These are phyloP conservation scores for Ctenoplectra terminalis DNA, from an alignment of 1,140 invertebrate species.

Conservation along the genomic window DNA sequence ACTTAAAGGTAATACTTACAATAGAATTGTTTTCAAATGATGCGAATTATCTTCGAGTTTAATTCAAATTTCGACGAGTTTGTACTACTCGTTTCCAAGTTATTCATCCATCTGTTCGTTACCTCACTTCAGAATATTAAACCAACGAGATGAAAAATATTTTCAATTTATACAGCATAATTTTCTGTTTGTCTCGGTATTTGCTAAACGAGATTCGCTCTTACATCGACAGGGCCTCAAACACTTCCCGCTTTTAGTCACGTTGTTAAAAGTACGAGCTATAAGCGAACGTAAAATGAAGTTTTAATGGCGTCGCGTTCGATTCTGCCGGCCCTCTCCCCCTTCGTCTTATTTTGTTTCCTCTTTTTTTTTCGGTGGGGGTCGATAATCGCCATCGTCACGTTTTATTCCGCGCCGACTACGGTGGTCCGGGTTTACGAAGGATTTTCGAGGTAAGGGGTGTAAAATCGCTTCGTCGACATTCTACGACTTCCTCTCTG, in stretches of 20 bases:
- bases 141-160: constrained; percentile 9
- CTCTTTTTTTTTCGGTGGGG: constrained; percentile 52
- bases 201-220: constrained; percentile 20
- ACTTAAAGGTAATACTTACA: no score
- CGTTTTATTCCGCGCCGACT: constrained; percentile 60
- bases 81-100: background rate
- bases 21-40: background rate
- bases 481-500: constrained; percentile 54
- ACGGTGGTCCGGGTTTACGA: constrained; percentile 47
- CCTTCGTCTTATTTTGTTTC: constrained; percentile 62
- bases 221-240: background rate
- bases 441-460: constrained; percentile 61
- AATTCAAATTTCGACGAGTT: background rate
- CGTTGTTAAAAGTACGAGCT: constrained; percentile 64
- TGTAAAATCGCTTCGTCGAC: constrained; percentile 62
- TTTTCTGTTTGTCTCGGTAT: constrained; percentile 11
- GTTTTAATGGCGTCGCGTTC: constrained; percentile 63
- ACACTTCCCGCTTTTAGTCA: constrained; percentile 29
- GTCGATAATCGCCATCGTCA: constrained; percentile 63
- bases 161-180: constrained; percentile 12
- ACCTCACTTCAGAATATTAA: background rate
- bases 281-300: constrained; percentile 59
- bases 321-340: constrained; percentile 34
- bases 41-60: background rate
- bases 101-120: background rate